A percentile compares a stretch with the other conserved stretches of the same genome.
Conservation (phyloP, 2,797 vertebrate genomes). For the Xenopus petersii region DNA sequence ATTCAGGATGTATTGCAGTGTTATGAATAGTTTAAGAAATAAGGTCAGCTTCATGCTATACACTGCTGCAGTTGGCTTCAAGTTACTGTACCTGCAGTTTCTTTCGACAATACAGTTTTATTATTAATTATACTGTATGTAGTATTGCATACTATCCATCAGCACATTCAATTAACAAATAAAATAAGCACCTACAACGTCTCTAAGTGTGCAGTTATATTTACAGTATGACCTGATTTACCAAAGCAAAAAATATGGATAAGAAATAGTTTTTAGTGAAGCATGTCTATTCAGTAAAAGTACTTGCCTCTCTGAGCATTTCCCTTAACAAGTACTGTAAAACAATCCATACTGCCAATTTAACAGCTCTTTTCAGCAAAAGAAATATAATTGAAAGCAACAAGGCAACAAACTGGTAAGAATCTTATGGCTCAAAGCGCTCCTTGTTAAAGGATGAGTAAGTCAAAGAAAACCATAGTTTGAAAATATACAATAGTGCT, state of each 20-base stretch:
- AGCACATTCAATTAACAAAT: too few relatives aligned
- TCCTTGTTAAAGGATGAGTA: background rate
- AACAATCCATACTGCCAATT: slow-evolving; percentile 4
- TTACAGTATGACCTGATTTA: background rate
- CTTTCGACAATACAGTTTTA: too few relatives aligned
- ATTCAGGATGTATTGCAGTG: too few relatives aligned
- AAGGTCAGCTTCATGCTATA: too few relatives aligned
- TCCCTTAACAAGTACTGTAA: slow-evolving; percentile 9
- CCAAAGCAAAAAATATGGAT: background rate
- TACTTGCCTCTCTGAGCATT: background rate
- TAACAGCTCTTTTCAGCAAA: slow-evolving; percentile 6
- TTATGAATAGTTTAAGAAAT: too few relatives aligned
- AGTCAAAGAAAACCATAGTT: background rate
- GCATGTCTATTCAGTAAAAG: background rate
- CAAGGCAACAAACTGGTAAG: slow-evolving; percentile 7
- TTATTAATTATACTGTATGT: too few relatives aligned
- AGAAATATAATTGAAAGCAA: slow-evolving; percentile 11
- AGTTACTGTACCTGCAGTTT: too few relatives aligned
- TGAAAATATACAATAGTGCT: background rate
- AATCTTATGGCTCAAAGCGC: slow-evolving; percentile 5
- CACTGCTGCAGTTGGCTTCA: too few relatives aligned
- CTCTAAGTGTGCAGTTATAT: background rate
- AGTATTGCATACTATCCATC: too few relatives aligned
- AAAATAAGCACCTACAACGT: background rate
- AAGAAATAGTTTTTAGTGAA: slow-evolving; percentile 1